Conservation (phyloP, 1,140 invertebrate species). For the Caenorhabditis elegans region WBcel235 BX284603.4:3345501-3346000, state of each 20-base stretch:
- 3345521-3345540: neutral
- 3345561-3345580: neutral
- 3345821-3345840: no score
- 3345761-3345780: no score
- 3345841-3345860: neutral
- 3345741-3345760: no score
- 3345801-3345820: no score
- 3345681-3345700: no score
- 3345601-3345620: neutral
- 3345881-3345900: neutral
- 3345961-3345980: neutral
- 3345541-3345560: neutral
- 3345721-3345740: no score
- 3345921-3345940: neutral
- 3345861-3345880: no score
- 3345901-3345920: neutral
- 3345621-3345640: neutral
- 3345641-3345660: neutral
- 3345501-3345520: neutral
- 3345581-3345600: neutral
- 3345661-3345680: no score
- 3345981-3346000: constrained; percentile 5
- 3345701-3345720: no score
- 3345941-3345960: neutral
- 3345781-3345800: no score